Evolutionary conservation across 1,140 invertebrate genomes (phyloP).

Genomic region (Aethina tumida): DNA sequence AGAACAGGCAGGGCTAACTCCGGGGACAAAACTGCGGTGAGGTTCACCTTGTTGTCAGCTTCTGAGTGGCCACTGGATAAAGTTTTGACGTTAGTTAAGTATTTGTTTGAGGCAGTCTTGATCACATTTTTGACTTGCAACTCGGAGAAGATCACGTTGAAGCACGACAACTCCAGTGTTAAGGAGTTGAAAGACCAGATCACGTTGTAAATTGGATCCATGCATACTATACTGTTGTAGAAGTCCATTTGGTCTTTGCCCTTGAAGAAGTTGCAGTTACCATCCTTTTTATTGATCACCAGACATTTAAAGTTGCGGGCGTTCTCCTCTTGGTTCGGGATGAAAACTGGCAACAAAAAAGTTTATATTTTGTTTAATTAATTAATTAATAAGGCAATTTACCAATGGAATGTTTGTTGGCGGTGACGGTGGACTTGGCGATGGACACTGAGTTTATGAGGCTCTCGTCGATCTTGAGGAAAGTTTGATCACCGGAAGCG

Average conservation of each 20-base stretch:
- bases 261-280: slow-evolving; percentile 70
- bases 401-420: slow-evolving; percentile 80
- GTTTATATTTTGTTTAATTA: too few relatives aligned
- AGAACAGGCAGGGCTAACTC: slow-evolving; percentile 72
- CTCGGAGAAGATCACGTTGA: slow-evolving; percentile 70
- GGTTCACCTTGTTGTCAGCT: slow-evolving; percentile 16
- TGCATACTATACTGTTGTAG: slow-evolving; percentile 58
- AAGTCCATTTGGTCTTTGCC: slow-evolving; percentile 71
- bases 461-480: slow-evolving; percentile 85
- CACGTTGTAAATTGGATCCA: slow-evolving; percentile 83
- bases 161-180: slow-evolving; percentile 63
- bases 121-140: slow-evolving; percentile 25
- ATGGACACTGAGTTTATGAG: slow-evolving; percentile 83
- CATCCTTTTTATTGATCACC: slow-evolving; percentile 75
- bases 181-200: slow-evolving; percentile 72
- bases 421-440: slow-evolving; percentile 75
- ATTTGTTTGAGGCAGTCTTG: slow-evolving; percentile 14
- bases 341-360: slow-evolving; percentile 47
- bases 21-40: slow-evolving; percentile 55
- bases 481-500: slow-evolving; percentile 91
- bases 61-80: slow-evolving; percentile 8
- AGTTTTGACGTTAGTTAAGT: slow-evolving; percentile 16
- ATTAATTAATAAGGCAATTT: too few relatives aligned
- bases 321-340: slow-evolving; percentile 57
- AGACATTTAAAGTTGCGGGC: slow-evolving; percentile 65